Evolutionary conservation across 2,797 vertebrate genomes (phyloP), one percentile per base, ranked within the genome.

Genomic region (Coluber constrictor): DNA sequence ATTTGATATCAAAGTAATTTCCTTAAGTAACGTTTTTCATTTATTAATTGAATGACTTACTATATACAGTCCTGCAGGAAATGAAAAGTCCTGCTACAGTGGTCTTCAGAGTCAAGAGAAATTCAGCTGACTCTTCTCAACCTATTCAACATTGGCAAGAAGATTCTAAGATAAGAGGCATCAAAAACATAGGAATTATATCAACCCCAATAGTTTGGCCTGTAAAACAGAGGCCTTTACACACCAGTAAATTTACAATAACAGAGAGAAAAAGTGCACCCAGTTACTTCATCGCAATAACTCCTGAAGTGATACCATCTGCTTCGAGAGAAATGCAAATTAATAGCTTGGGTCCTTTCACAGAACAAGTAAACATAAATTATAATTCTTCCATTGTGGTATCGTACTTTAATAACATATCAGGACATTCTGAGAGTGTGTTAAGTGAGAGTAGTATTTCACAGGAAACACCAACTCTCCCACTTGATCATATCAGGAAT

Each of bases 131-230:
- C 94, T 94, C 90, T 90, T 93, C 92, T 91, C 54, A 92, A 47
- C 95, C 91, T 79, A 86, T 25, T 91, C 93, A 91, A 89, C 87
- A 92, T 92, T 92, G 94, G 91, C 93, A 96, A 37, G 96, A 95
- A 93, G 96, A 96, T 63, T 97, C 97, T 96, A 96, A 96, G 95
- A 97, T 97, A 95, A 95, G 96, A 97, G 96, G 95, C 90, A 56
- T 97, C 90, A 96, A 95, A 97, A 96, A 96, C 56, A 97, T 98
- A 93, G 98, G 98, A 88, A 98, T 98, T 96, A 98, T 98, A 92
- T 99, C 98, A 93, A 98, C 98, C 1, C 98, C 98, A 92, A 91
- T 99, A 94, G 96, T 98, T 96, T 98, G 98, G 97, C 97, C 98
- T 56, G 95, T 98, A 86, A 98, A 98, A 95, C 98, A 98, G 96